Conservation (phyloP, 2,797 vertebrate species). For the Channa striata region DNA sequence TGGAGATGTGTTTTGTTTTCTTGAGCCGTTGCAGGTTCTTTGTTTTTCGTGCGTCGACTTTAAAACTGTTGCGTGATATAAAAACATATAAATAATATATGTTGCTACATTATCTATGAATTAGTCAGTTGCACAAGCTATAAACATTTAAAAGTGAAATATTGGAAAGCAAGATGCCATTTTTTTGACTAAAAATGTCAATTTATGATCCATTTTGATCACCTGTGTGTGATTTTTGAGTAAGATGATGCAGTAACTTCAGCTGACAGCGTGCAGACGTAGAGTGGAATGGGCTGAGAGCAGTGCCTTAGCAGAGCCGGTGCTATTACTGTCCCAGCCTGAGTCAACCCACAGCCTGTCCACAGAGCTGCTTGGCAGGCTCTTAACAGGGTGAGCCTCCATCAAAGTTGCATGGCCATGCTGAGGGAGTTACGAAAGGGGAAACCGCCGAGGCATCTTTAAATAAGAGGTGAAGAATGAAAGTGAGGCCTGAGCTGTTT, state of each 20-base stretch:
- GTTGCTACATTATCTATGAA: no score
- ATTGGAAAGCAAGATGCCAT: background rate
- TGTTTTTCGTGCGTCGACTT: no score
- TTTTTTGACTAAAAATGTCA: background rate
- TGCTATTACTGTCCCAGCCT: constrained; percentile 53
- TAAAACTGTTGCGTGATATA: no score
- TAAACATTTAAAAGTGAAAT: background rate
- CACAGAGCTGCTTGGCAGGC: constrained; percentile 35
- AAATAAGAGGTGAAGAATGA: constrained; percentile 50
- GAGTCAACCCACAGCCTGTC: constrained; percentile 37
- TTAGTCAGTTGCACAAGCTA: background rate
- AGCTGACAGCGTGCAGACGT: background rate
- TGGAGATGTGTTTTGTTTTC: background rate
- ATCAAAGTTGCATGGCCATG: constrained; percentile 69
- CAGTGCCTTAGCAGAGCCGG: constrained; percentile 19
- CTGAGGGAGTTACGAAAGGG: constrained; percentile 39
- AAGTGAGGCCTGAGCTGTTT: constrained; percentile 25
- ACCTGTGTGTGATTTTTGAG: constrained; percentile 27
- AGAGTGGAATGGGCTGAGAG: constrained; percentile 3
- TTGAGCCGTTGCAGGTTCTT: background rate
- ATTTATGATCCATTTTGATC: constrained; percentile 8
- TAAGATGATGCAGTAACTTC: constrained; percentile 16
- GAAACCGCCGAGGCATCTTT: constrained; percentile 35
- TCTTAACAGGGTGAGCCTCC: constrained; percentile 56
- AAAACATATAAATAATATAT: no score